These are phyloP conservation scores for Parnassius glacialis DNA, from an alignment of 2,888 invertebrate species.

Conservation along the genomic window DNA sequence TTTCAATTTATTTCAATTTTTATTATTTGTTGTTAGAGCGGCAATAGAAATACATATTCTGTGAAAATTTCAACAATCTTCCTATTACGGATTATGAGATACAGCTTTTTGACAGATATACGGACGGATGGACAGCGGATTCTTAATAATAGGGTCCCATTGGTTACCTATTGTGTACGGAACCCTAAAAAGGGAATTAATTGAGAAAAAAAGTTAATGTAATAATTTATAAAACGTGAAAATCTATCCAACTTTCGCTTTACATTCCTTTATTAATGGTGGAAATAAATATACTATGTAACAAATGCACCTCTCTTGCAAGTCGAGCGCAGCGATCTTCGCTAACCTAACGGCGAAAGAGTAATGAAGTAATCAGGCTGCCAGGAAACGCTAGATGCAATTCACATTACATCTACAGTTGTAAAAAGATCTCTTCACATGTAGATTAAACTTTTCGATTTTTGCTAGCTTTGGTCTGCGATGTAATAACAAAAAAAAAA, in stretches of 20 bases:
- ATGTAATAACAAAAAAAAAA: too few species aligned
- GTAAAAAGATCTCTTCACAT: neutral
- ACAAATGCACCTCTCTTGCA: neutral
- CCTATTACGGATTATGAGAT: too few species aligned
- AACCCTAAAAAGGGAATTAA: neutral
- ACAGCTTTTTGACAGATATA: too few species aligned
- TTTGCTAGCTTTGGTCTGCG: too few species aligned
- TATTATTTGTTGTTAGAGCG: too few species aligned
- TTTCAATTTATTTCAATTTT: too few species aligned
- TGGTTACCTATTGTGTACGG: too few species aligned
- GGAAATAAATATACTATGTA: slow-evolving; percentile 8
- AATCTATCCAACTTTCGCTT: neutral
- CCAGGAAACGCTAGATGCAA: neutral
- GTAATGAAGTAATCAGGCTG: slow-evolving; percentile 18
- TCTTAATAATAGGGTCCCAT: too few species aligned
- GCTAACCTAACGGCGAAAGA: slow-evolving; percentile 3
- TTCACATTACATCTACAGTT: neutral
- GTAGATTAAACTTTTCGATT: too few species aligned
- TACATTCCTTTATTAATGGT: slow-evolving; percentile 3
- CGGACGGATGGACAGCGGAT: too few species aligned
- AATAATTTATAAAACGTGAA: neutral
- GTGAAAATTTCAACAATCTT: too few species aligned
- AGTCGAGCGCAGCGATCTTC: neutral
- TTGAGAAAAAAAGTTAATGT: neutral
- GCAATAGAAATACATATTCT: too few species aligned